Conservation (phyloP, 2,888 invertebrate species). For the Acrocyrtus sp. region DNA sequence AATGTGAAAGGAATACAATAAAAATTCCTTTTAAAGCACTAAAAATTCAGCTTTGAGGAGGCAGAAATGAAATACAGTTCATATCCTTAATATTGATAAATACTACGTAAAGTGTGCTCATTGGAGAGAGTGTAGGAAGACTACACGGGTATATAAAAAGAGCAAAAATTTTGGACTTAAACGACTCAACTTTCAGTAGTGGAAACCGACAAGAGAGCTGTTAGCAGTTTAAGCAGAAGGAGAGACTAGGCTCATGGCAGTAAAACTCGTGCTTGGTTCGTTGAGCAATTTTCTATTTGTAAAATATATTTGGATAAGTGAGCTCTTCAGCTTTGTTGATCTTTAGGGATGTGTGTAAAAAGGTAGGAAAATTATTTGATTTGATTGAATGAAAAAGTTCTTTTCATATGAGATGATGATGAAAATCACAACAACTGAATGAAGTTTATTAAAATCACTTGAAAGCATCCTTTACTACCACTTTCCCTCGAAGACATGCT, state of each 20-base stretch:
- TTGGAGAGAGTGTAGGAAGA: background rate
- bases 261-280: conserved; percentile 21
- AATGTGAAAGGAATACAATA: conserved; percentile 1
- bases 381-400: background rate
- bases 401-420: background rate
- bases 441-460: background rate
- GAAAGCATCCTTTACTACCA: background rate
- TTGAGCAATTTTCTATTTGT: conserved; percentile 23
- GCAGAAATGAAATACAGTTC: background rate
- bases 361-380: background rate
- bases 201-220: no score
- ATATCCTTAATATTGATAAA: no score
- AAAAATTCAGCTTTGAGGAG: background rate
- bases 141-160: background rate
- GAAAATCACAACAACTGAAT: background rate
- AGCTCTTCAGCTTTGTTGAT: background rate
- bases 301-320: conserved; percentile 5
- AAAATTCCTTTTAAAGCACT: background rate
- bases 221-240: no score
- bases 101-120: no score
- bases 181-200: no score
- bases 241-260: background rate
- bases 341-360: no score
- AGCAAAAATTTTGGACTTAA: no score
- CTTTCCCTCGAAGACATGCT: no score